These are phyloP conservation scores for Zingel zingel DNA, from an alignment of 2,113 vertebrate species.

Conservation along the genomic window DNA sequence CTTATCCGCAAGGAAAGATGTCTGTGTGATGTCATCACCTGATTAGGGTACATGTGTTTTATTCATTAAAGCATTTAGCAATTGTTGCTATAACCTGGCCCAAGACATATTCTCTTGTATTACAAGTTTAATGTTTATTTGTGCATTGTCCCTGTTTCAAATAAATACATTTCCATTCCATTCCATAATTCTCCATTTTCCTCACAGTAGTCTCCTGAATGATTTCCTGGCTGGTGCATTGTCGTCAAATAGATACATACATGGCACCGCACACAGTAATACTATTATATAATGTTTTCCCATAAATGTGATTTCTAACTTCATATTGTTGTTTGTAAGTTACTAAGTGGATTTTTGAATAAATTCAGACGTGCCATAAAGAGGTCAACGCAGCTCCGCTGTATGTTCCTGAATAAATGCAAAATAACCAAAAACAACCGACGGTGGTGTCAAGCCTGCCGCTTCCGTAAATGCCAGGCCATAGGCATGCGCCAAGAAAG, in stretches of 20 bases:
- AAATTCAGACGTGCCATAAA: slow-evolving; percentile 64
- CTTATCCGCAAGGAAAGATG: too few species aligned
- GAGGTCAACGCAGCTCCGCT: slow-evolving; percentile 39
- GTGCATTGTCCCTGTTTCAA: too few species aligned
- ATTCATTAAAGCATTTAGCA: too few species aligned
- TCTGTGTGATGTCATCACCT: not conserved
- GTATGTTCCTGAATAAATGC: slow-evolving; percentile 59
- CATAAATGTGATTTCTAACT: slow-evolving; percentile 1
- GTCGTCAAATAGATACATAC: not conserved
- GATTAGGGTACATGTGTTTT: not conserved
- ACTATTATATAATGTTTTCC: not conserved
- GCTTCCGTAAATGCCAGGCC: slow-evolving; percentile 64
- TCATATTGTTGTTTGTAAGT: slow-evolving; percentile 21
- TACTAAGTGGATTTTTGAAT: slow-evolving; percentile 26
- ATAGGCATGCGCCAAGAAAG: slow-evolving; percentile 67
- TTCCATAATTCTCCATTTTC: not conserved
- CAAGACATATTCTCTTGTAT: too few species aligned
- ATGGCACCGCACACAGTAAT: not conserved
- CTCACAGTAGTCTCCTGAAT: not conserved
- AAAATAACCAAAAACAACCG: slow-evolving; percentile 65
- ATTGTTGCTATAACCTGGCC: too few species aligned
- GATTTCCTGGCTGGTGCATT: not conserved
- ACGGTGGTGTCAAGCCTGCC: slow-evolving; percentile 65
- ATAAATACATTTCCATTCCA: too few species aligned
- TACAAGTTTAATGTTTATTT: too few species aligned